Evolutionary conservation across 2,797 vertebrate species (phyloP).

Genomic region (Macrochelys suwanniensis): DNA sequence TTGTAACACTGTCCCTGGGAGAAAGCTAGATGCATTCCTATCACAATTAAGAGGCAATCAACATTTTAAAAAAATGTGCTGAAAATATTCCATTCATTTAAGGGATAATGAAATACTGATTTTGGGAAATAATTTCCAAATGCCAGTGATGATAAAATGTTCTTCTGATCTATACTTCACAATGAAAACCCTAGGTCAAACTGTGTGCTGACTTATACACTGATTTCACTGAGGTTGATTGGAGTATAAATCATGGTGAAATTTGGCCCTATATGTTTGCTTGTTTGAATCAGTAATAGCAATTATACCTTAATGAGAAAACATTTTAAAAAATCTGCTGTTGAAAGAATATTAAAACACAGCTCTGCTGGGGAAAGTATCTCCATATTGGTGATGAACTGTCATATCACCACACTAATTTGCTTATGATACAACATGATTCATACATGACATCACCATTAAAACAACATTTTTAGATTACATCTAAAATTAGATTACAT

Average conservation of each 20-base stretch:
- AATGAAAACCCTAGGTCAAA: conserved; percentile 40
- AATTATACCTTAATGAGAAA: not conserved
- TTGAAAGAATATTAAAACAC: conserved; percentile 25
- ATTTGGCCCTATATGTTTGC: conserved; percentile 5
- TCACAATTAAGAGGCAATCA: not conserved
- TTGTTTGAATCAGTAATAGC: conserved; percentile 11
- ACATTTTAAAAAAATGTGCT: conserved; percentile 18
- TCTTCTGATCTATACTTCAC: not conserved
- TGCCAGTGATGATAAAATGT: conserved; percentile 9
- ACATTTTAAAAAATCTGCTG: not conserved
- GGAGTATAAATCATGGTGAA: not conserved
- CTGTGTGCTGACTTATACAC: conserved; percentile 22
- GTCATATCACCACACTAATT: fast-evolving
- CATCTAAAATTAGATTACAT: not conserved
- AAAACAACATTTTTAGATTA: conserved; percentile 3
- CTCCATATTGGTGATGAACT: not conserved
- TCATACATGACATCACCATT: not conserved
- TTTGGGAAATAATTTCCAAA: conserved; percentile 50
- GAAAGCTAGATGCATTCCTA: conserved; percentile 1
- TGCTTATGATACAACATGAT: not conserved
- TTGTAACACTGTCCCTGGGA: not conserved
- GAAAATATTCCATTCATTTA: conserved; percentile 21
- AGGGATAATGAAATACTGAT: not conserved
- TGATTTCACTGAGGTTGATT: conserved; percentile 58
- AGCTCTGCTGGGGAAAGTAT: not conserved